Conservation (phyloP, 2,113 vertebrate genomes). For the Thamnophis sirtalis region DNA sequence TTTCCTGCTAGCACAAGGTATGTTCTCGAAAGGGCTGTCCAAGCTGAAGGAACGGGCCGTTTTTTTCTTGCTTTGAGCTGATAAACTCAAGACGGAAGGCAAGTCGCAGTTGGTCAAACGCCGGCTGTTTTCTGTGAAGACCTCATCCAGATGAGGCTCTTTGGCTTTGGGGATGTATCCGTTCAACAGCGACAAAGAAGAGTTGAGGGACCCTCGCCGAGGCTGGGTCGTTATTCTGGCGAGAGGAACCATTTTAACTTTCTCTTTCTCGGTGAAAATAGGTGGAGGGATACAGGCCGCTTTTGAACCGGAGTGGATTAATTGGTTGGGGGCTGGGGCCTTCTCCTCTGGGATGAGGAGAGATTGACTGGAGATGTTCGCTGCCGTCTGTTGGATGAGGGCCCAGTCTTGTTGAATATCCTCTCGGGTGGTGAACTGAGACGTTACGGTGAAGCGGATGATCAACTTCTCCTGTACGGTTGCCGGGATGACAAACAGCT, state of each 20-base stretch:
- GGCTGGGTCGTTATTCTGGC: constrained; percentile 64
- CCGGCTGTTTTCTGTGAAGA: constrained; percentile 62
- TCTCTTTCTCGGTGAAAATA: constrained; percentile 26
- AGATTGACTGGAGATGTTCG: constrained; percentile 59
- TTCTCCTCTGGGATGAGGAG: constrained; percentile 17
- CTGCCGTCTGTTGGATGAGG: constrained; percentile 77
- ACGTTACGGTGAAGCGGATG: constrained; percentile 91
- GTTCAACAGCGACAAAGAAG: constrained; percentile 3
- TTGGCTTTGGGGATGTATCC: constrained; percentile 34
- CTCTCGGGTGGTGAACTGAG: constrained; percentile 86
- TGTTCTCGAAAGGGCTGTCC: constrained; percentile 46
- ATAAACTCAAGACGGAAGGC: constrained; percentile 76
- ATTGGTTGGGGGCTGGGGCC: constrained; percentile 5
- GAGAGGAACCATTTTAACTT: constrained; percentile 14
- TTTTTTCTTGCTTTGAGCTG: constrained; percentile 72
- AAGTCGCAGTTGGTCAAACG: constrained; percentile 58
- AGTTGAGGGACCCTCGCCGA: constrained; percentile 25
- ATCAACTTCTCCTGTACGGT: constrained; percentile 83
- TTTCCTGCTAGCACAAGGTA: constrained; percentile 39
- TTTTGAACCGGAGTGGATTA: constrained; percentile 27
- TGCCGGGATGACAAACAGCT: constrained; percentile 90
- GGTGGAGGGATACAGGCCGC: constrained; percentile 14
- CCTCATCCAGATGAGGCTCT: constrained; percentile 55
- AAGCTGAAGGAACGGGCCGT: constrained; percentile 78
- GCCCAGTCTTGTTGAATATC: constrained; percentile 89